Conservation (phyloP, 2,888 invertebrate species). For the Drosophila macrospina region DNA sequence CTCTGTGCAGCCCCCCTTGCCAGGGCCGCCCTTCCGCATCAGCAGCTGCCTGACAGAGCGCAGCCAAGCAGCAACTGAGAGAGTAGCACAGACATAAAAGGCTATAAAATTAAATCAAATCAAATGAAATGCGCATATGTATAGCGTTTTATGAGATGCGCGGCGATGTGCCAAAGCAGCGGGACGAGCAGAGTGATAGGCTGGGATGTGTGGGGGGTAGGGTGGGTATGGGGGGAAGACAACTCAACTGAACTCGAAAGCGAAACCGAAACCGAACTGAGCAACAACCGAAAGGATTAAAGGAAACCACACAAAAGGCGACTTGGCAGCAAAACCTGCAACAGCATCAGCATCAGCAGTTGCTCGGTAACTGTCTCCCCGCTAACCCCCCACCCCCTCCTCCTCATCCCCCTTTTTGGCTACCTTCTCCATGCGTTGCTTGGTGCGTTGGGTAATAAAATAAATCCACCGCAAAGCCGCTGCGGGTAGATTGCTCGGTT, state of each 20-base stretch:
- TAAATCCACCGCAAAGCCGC: conserved; percentile 80
- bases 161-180: conserved; percentile 8
- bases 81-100: conserved; percentile 57
- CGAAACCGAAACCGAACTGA: conserved; percentile 1
- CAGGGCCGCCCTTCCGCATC: conserved; percentile 21
- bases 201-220: too few species aligned
- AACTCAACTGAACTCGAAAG: conserved; percentile 23
- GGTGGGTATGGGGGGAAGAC: conserved; percentile 23
- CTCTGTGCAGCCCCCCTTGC: background rate
- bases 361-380: background rate
- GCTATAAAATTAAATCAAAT: conserved; percentile 80
- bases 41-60: conserved; percentile 44
- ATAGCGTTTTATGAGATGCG: conserved; percentile 68
- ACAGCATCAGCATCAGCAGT: conserved; percentile 10
- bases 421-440: conserved; percentile 26
- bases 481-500: conserved; percentile 76
- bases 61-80: conserved; percentile 40
- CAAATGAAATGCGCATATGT: conserved; percentile 78
- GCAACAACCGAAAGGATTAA: conserved; percentile 66
- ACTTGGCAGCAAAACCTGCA: conserved; percentile 30
- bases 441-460: conserved; percentile 69
- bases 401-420: background rate
- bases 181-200: background rate
- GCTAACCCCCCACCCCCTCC: background rate
- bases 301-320: conserved; percentile 60